These are phyloP conservation scores for Murina feae DNA, from an alignment of 2,113 vertebrate species.

Conservation along the genomic window DNA sequence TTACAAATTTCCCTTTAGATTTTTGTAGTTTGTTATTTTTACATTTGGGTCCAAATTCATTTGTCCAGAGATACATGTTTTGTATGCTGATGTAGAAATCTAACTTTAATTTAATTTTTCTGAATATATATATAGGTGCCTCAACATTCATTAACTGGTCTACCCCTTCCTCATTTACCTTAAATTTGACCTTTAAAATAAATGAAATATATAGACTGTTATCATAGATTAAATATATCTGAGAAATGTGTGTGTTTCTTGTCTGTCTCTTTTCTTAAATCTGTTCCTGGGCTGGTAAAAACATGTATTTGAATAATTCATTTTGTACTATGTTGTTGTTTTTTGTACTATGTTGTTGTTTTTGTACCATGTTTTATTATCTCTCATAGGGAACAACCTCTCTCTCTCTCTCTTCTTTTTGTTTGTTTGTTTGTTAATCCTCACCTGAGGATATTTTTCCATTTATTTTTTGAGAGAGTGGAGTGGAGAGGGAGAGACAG, in stretches of 20 bases:
- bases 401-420: background rate
- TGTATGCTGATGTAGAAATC: background rate
- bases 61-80: background rate
- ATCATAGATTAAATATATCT: background rate
- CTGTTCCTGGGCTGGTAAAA: background rate
- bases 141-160: background rate
- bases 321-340: background rate
- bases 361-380: background rate
- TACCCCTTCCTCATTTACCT: background rate
- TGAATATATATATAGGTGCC: background rate
- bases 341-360: background rate
- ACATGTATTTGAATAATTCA: background rate
- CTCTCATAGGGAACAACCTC: background rate
- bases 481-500: too few relatives aligned
- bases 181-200: background rate
- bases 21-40: background rate
- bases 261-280: background rate
- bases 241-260: background rate
- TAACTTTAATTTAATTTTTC: background rate
- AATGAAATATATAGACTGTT: background rate
- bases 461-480: too few relatives aligned
- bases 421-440: too few relatives aligned
- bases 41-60: background rate
- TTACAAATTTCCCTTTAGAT: background rate
- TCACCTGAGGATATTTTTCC: too few relatives aligned